Conservation (phyloP, 2,113 vertebrate species). For the Burhinus oedicnemus region DNA sequence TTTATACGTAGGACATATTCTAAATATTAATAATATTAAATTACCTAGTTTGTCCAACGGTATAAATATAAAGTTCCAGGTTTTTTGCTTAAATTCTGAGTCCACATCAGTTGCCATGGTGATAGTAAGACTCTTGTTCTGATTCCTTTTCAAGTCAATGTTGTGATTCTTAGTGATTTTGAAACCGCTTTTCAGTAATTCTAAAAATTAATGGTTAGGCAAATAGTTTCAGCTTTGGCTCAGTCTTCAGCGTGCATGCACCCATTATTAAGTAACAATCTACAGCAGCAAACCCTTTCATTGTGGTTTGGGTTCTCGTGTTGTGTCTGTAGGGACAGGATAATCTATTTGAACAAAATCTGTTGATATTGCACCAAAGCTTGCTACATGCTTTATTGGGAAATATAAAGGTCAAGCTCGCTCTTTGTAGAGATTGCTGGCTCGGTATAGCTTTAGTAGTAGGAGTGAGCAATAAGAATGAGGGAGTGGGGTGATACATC, state of each 20-base stretch:
- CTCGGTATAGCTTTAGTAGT: not conserved
- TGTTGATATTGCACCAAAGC: constrained; percentile 8
- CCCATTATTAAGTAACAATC: not conserved
- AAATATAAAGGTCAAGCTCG: not conserved
- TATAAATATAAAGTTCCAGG: not conserved
- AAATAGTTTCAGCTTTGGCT: not conserved
- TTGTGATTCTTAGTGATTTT: constrained; percentile 32
- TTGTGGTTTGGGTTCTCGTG: not conserved
- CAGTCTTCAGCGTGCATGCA: not conserved
- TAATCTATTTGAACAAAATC: not conserved
- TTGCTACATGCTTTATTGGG: not conserved
- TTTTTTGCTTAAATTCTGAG: not conserved
- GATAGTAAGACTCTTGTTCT: not conserved
- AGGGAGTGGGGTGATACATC: constrained; percentile 9
- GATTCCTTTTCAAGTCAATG: not conserved
- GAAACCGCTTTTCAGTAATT: not conserved
- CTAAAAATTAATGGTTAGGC: constrained; percentile 5
- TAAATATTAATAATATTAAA: not conserved
- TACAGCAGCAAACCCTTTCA: not conserved
- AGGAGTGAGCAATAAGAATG: constrained; percentile 20
- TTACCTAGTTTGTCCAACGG: not conserved
- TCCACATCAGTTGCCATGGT: constrained; percentile 31
- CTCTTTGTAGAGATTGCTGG: not conserved
- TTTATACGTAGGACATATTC: not conserved
- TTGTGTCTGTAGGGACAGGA: not conserved